phyloP scores from a whole-genome alignment of 2,888 invertebrate species.

The Meiosimyza platycephala region DNA sequence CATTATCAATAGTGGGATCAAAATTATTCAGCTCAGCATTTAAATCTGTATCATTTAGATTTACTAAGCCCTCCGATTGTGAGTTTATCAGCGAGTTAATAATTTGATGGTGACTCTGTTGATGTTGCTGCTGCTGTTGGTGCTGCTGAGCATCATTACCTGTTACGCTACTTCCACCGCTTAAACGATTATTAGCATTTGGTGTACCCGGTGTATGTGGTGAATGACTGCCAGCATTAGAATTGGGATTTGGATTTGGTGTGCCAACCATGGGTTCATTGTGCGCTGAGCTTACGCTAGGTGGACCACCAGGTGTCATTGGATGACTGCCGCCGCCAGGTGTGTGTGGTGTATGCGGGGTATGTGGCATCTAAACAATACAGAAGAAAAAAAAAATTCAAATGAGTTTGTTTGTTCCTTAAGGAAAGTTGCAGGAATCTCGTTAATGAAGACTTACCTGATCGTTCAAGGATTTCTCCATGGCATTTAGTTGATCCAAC shows the following conservation, averaged over 20 bases:
- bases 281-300: slow-evolving; percentile 79
- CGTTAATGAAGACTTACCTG: slow-evolving; percentile 72
- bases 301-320: slow-evolving; percentile 81
- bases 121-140: slow-evolving; percentile 53
- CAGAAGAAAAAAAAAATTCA: background rate
- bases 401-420: no score
- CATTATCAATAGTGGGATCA: slow-evolving; percentile 89
- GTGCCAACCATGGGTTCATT: slow-evolving; percentile 64
- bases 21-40: slow-evolving; percentile 88
- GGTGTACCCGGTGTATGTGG: slow-evolving; percentile 67
- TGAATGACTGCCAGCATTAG: slow-evolving; percentile 59
- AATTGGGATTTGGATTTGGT: slow-evolving; percentile 52
- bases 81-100: slow-evolving; percentile 60
- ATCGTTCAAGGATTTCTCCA: slow-evolving; percentile 92
- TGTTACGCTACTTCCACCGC: slow-evolving; percentile 41
- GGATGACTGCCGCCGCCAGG: slow-evolving; percentile 81
- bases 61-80: slow-evolving; percentile 58
- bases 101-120: slow-evolving; percentile 63
- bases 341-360: slow-evolving; percentile 83
- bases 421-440: background rate
- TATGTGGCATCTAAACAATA: slow-evolving; percentile 81
- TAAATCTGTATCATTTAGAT: slow-evolving; percentile 77
- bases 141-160: slow-evolving; percentile 37
- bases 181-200: slow-evolving; percentile 48
- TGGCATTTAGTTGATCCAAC: slow-evolving; percentile 91